Base-by-base conservation (phyloP, 2,797 vertebrate genomes). In the Graptemys geographica region DNA sequence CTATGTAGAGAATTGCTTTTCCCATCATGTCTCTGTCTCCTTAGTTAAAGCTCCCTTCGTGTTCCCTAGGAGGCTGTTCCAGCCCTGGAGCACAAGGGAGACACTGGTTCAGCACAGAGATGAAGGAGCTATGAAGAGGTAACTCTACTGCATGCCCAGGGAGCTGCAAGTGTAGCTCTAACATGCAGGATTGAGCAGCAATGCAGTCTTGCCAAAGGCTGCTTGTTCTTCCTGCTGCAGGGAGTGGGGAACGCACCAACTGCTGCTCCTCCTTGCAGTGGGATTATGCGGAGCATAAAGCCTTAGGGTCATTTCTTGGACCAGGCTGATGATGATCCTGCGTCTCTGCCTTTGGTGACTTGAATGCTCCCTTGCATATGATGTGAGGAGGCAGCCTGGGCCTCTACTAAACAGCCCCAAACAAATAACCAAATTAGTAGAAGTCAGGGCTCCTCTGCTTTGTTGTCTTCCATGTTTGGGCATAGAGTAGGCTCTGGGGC, bases 1-100 rank as follows among this genome's bases (percentile, higher is more conserved):
- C 96, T 95, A 31, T 8, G 3, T 88, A 94, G 95, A 96, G 96
- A 79, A 94, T 90, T 33, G 57, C 96, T 97, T 97, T 90, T 97
- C 87, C 89, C 89, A 90, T 49, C 91, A 84, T 16, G 16, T 72
- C 87, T 92, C 90, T 84, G 49, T 76, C 65, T 65, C 15, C 33
- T 86, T n/a, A 89, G 81, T 87, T 65, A 62, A 33, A 1, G 81
- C 90, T 88, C 85, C 91, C 31, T 81, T 59, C 0, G 0, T 69
- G 95, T 96, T 95, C 86, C 15, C 3, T 82, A 90, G 81, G 2
- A 25, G 90, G 72, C 74, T 89, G 47, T 23, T 41, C 41, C 31
- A 25, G 89, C 80, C 81, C 72, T 47, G 41, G 33, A 90, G 95
- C 93, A 90, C 91, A 51, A 82, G 25, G 1, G 31, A 90, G 62